phyloP scores from a whole-genome alignment of 64 coral and sea anemone genomes.

The Platygyra sinensis region DNA sequence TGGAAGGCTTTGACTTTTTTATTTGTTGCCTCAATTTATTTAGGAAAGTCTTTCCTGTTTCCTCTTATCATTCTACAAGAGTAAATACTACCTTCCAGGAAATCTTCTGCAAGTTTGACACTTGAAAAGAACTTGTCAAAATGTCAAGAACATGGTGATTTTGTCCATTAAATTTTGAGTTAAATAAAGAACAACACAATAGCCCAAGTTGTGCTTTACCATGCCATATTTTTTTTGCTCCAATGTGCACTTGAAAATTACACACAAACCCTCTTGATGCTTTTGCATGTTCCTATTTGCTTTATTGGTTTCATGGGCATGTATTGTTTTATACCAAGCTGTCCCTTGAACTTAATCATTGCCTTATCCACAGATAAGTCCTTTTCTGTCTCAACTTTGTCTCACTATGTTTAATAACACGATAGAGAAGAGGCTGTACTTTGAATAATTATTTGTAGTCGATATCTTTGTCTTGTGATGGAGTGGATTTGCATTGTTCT shows the following conservation, averaged over 20 bases:
- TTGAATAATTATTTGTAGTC: conserved; percentile 54
- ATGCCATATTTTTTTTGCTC: conserved; percentile 42
- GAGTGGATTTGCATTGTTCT: conserved; percentile 36
- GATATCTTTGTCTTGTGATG: background rate
- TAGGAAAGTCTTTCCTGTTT: conserved; percentile 5
- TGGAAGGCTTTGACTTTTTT: background rate
- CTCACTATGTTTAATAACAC: conserved; percentile 7
- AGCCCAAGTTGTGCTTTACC: conserved; percentile 37
- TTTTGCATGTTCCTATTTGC: background rate
- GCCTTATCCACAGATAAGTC: conserved; percentile 42
- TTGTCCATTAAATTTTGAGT: background rate
- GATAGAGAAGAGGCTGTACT: conserved; percentile 48
- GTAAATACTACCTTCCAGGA: background rate
- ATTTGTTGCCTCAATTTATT: background rate
- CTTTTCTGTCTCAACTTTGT: background rate
- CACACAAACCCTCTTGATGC: conserved; percentile 36
- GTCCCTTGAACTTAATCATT: conserved; percentile 40
- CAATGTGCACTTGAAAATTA: conserved; percentile 58
- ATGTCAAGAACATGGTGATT: background rate
- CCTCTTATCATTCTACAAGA: background rate
- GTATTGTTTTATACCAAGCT: conserved; percentile 56
- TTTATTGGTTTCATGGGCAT: conserved; percentile 66
- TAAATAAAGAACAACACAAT: conserved; percentile 38
- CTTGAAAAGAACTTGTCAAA: background rate
- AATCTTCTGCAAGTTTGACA: background rate